Conservation (phyloP, 1,140 invertebrate genomes). For the Rhagoletis pomonella region DNA sequence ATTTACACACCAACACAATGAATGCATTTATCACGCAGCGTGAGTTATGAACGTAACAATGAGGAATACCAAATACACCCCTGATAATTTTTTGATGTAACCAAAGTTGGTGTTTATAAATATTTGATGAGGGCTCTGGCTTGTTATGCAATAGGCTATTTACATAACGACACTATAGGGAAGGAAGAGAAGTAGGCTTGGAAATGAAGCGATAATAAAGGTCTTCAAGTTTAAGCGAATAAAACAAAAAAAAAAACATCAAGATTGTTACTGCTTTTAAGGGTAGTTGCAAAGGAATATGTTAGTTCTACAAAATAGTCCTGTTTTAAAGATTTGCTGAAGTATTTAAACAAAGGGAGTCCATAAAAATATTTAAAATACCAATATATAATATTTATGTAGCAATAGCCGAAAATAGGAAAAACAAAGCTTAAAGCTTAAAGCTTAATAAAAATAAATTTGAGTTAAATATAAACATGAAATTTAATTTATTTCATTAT, state of each 20-base stretch:
- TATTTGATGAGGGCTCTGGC: constrained; percentile 36
- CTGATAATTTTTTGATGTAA: constrained; percentile 47
- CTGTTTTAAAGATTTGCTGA: no score
- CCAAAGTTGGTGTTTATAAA: constrained; percentile 46
- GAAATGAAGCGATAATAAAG: not conserved
- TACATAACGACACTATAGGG: constrained; percentile 41
- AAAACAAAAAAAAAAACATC: not conserved
- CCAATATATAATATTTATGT: no score
- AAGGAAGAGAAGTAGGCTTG: constrained; percentile 7
- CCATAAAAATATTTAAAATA: no score
- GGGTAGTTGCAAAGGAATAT: no score
- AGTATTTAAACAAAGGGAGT: no score
- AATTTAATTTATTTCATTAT: no score
- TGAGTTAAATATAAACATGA: no score
- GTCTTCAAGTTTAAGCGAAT: not conserved
- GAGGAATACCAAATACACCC: constrained; percentile 28
- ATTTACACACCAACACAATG: constrained; percentile 17
- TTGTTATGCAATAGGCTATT: constrained; percentile 45
- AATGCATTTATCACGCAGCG: constrained; percentile 12
- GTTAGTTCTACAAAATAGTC: no score
- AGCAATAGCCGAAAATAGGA: no score
- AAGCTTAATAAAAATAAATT: no score
- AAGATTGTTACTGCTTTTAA: not conserved
- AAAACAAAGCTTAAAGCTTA: no score
- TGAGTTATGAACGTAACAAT: constrained; percentile 24